Evolutionary conservation across 2,888 invertebrate genomes (phyloP).

Genomic region (Temnothorax rugatulus): DNA sequence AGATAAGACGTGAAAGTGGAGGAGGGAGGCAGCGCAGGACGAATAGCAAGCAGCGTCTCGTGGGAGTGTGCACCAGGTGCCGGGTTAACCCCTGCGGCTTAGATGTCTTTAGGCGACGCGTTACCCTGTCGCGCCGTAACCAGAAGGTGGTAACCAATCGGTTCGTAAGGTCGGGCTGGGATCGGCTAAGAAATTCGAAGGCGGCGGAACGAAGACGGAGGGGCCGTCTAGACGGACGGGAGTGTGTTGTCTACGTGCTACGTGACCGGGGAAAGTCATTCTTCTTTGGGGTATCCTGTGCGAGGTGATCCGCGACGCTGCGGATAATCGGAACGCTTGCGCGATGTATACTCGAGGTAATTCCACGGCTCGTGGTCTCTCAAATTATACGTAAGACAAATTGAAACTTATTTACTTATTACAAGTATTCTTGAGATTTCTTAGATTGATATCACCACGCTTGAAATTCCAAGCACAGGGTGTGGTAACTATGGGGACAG

Average conservation of each 20-base stretch:
- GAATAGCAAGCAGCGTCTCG: constrained; percentile 85
- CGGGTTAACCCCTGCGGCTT: constrained; percentile 83
- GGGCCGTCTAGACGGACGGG: constrained; percentile 74
- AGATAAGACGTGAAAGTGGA: constrained; percentile 63
- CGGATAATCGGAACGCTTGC: constrained; percentile 10
- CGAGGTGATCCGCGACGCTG: constrained; percentile 71
- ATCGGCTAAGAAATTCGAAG: constrained; percentile 62
- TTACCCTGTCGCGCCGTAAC: constrained; percentile 75
- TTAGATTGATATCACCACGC: neutral
- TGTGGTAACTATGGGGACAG: neutral
- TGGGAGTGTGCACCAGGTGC: constrained; percentile 85
- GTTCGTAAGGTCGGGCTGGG: constrained; percentile 71
- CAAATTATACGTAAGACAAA: neutral
- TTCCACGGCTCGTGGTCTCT: neutral
- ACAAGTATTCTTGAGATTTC: neutral
- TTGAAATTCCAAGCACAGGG: neutral
- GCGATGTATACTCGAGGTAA: neutral
- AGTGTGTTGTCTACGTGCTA: constrained; percentile 77
- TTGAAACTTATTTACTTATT: neutral
- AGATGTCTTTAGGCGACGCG: constrained; percentile 80
- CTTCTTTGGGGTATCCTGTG: constrained; percentile 68
- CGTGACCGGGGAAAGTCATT: constrained; percentile 78
- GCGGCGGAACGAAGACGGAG: constrained; percentile 64
- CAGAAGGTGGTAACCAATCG: constrained; percentile 77
- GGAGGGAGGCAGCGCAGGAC: constrained; percentile 77